Evolutionary conservation across 1,140 invertebrate genomes (phyloP).

Genomic region (Meloidogyne chitwoodi): DNA sequence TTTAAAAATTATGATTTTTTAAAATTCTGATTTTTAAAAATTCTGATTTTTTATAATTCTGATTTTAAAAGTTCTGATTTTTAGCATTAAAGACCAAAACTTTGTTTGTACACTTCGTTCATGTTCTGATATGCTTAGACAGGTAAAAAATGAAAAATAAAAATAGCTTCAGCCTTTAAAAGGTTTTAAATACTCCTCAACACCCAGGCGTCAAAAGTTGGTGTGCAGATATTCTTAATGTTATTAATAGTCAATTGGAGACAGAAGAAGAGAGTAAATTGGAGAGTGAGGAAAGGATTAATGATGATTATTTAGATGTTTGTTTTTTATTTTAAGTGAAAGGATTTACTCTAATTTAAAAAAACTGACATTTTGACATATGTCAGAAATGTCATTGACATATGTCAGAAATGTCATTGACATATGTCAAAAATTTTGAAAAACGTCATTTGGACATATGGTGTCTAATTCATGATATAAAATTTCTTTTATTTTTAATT

Average conservation of each 20-base stretch:
- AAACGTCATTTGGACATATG: too few species aligned
- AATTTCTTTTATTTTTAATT: slow-evolving; percentile 20
- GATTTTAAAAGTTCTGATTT: background rate
- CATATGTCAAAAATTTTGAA: too few species aligned
- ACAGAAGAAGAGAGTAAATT: slow-evolving; percentile 52
- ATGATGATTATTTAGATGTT: slow-evolving; percentile 59
- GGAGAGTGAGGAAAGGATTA: slow-evolving; percentile 55
- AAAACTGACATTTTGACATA: too few species aligned
- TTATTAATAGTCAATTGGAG: slow-evolving; percentile 55
- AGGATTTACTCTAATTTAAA: too few species aligned
- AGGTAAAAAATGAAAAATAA: too few species aligned
- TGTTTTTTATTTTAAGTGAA: slow-evolving; percentile 18
- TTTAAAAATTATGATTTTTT: too few species aligned
- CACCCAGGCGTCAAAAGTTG: slow-evolving; percentile 57
- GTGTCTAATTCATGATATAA: too few species aligned
- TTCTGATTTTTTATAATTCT: too few species aligned
- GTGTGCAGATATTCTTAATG: slow-evolving; percentile 56
- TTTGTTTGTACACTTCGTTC: slow-evolving; percentile 55
- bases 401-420: too few species aligned
- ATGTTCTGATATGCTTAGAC: slow-evolving; percentile 52
- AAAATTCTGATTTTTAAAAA: too few species aligned
- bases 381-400: too few species aligned
- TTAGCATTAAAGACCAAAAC: slow-evolving; percentile 47
- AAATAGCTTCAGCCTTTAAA: background rate
- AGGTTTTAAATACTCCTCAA: slow-evolving; percentile 56